Conservation (phyloP, 1,140 invertebrate genomes). For the Harpegnathos saltator region DNA sequence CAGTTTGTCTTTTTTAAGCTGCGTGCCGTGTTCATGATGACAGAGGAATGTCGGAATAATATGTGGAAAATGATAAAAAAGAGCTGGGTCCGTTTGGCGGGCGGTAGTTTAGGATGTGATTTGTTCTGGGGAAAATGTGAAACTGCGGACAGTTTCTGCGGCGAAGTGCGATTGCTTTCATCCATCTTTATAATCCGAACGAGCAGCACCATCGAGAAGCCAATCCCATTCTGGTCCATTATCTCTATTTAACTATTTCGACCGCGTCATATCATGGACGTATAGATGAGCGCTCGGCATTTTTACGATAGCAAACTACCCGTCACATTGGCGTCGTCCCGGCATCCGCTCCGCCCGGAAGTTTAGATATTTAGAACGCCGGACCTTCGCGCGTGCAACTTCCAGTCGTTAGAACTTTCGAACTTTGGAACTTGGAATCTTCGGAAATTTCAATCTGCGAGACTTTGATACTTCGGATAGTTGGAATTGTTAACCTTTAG, state of each 20-base stretch:
- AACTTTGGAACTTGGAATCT: conserved; percentile 47
- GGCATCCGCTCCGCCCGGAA: conserved; percentile 5
- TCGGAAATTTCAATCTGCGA: conserved; percentile 58
- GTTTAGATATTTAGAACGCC: conserved; percentile 50
- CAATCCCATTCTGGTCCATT: conserved; percentile 60
- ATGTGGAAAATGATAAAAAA: conserved; percentile 30
- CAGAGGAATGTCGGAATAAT: neutral
- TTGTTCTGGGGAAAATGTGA: conserved; percentile 24
- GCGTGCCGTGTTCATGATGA: neutral
- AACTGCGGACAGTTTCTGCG: conserved; percentile 30
- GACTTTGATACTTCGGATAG: conserved; percentile 51
- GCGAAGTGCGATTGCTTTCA: conserved; percentile 48
- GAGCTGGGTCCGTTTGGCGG: neutral
- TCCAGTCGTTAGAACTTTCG: conserved; percentile 44
- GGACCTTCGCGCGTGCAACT: conserved; percentile 53
- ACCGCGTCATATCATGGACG: conserved; percentile 11
- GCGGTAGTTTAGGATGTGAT: conserved; percentile 1
- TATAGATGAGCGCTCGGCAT: conserved; percentile 30
- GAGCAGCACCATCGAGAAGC: conserved; percentile 43
- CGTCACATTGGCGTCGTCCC: conserved; percentile 42
- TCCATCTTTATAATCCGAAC: conserved; percentile 61
- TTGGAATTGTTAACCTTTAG: conserved; percentile 57
- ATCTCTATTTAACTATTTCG: conserved; percentile 65
- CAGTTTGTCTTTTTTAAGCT: neutral
- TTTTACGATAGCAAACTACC: conserved; percentile 47